Conservation (phyloP, 2,888 invertebrate species). For the Gisinianus flammeolus region DNA sequence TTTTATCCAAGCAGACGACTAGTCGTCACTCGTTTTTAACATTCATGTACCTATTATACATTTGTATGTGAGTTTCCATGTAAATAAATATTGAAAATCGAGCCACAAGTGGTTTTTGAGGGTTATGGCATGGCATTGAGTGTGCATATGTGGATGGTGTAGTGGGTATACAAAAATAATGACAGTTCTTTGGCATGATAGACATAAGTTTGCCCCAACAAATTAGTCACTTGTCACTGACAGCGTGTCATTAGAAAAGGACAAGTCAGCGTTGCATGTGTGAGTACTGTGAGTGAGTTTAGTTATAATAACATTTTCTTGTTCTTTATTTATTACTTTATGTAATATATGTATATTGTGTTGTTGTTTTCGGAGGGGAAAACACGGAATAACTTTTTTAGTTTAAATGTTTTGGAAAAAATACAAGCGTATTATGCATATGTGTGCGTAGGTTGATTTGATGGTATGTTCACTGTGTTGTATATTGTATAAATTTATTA, state of each 20-base stretch:
- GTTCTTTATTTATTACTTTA: background rate
- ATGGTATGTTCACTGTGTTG: background rate
- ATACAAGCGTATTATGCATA: too few species aligned
- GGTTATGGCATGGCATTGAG: background rate
- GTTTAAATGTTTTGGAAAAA: too few species aligned
- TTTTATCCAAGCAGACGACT: conserved; percentile 10
- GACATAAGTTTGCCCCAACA: background rate
- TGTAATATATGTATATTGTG: background rate
- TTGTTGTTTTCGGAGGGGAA: background rate
- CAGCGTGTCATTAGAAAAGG: conserved; percentile 9
- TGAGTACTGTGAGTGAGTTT: background rate
- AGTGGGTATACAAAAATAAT: conserved; percentile 9
- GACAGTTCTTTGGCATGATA: conserved; percentile 1
- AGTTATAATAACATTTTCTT: background rate
- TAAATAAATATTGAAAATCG: background rate
- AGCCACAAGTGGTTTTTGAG: background rate
- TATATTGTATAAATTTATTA: background rate
- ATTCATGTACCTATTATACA: background rate
- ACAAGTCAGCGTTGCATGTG: conserved; percentile 20
- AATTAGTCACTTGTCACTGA: conserved; percentile 17
- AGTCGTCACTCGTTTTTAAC: conserved; percentile 17
- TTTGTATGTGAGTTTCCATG: background rate
- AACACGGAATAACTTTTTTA: background rate
- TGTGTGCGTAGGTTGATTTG: too few species aligned
- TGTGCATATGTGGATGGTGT: background rate